Evolutionary conservation across 2,113 vertebrate species (phyloP), one percentile per base, ranked within the genome.

Genomic region (Emydura subglobosa): DNA sequence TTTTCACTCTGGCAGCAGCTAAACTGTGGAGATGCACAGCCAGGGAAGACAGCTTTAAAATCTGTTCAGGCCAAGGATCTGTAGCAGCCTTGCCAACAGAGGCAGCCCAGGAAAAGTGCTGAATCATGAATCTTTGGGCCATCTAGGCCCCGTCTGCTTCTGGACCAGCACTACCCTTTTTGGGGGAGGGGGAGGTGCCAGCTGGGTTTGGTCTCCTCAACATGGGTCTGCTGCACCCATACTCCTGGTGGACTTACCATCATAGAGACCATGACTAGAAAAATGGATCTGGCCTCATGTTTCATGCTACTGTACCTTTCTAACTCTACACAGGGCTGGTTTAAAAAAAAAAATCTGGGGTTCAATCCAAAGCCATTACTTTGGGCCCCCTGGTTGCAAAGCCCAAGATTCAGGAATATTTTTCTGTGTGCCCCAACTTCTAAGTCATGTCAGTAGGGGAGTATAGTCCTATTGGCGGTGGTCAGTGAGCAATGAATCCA

Each of bases 21-120:
- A 95, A 95, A 94, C 94, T 97, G 96, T 96, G 94, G 84, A 93
- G 88, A 86, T 55, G 89, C 93, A 96, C 74, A 91, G 79, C 72
- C 88, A 49, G 1, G 80, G 68, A 88, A 78, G 81, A 96, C 82
- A 85, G 76, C 82, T 94, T 95, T 76, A 65, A 74, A 96, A 79
- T 78, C 89, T 87, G 50, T 39, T 91, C 82, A 68, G 89, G 91
- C 90, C 90, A 27, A 27, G 29, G 27, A 61, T 90, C 42, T 90
- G 59, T 84, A 79, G 96, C 93, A 96, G 87, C 79, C 82, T 83
- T 94, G 94, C 91, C 86, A 86, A 91, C 49, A 72, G 89, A 93
- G 42, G 34, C 88, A 89, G 94, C 93, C 74, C 53, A 42, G 92
- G 96, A 92, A 88, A 91, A 90, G 65, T 88, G 94, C 96, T 96